A percentile compares a stretch with the other conserved stretches of the same genome.
Evolutionary conservation across 1,140 invertebrate genomes (phyloP).

Genomic region (Drosophila punjabiensis): DNA sequence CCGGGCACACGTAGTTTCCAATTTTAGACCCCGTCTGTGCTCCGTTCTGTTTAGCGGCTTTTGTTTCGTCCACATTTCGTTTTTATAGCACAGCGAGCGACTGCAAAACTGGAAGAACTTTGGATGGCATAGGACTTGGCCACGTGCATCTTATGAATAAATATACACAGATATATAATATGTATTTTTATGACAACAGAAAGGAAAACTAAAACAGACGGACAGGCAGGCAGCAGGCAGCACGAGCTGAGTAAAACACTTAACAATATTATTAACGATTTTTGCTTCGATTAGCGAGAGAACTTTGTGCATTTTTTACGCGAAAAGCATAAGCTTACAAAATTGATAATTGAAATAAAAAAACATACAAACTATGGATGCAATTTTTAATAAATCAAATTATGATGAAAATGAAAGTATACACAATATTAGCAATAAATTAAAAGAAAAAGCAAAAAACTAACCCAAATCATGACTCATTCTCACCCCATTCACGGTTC

Average conservation of each 20-base stretch:
- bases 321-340: constrained; percentile 78
- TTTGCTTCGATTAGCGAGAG: constrained; percentile 80
- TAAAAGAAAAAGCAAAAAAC: constrained; percentile 47
- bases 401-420: constrained; percentile 74
- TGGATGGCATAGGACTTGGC: constrained; percentile 69
- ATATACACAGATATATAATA: constrained; percentile 70
- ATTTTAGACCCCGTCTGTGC: constrained; percentile 36
- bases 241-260: constrained; percentile 62
- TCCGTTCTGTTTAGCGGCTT: constrained; percentile 61
- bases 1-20: constrained; percentile 37
- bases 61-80: constrained; percentile 45
- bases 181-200: constrained; percentile 79
- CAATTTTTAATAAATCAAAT: constrained; percentile 83
- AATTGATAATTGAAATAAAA: constrained; percentile 71
- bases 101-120: constrained; percentile 44
- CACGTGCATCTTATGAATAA: constrained; percentile 78
- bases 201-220: constrained; percentile 24
- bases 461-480: constrained; percentile 34
- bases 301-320: constrained; percentile 80
- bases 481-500: background rate
- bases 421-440: constrained; percentile 79
- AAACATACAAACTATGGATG: constrained; percentile 58
- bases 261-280: constrained; percentile 75
- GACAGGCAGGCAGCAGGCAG: constrained; percentile 37
- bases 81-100: constrained; percentile 44